Percentiles rank a stretch among this genome's conserved stretches.
Conservation (phyloP, 1,140 invertebrate species). For the Atopsyche davidsoni region DNA sequence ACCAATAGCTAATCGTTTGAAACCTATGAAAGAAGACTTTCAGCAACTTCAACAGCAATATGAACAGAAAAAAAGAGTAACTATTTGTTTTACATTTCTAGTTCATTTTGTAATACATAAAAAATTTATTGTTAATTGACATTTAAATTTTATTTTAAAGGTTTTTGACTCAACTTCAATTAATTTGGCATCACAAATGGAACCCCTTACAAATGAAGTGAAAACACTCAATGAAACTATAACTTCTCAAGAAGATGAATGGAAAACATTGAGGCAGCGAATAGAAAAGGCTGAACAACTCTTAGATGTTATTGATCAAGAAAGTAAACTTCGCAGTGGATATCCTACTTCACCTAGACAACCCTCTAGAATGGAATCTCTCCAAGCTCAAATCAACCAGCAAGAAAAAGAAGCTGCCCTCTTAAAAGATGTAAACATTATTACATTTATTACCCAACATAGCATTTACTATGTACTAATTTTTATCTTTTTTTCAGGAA, state of each 20-base stretch:
- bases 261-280: constrained; percentile 47
- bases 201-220: constrained; percentile 43
- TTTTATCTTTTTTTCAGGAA: constrained; percentile 33
- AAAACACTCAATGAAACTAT: constrained; percentile 41
- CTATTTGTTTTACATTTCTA: constrained; percentile 4
- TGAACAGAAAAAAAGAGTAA: constrained; percentile 44
- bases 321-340: constrained; percentile 43
- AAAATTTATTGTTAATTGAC: background rate
- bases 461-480: constrained; percentile 7
- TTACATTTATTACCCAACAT: background rate
- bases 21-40: constrained; percentile 45
- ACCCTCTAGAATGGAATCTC: constrained; percentile 43
- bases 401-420: constrained; percentile 40
- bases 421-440: constrained; percentile 40
- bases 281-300: constrained; percentile 48
- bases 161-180: constrained; percentile 46
- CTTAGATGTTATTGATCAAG: constrained; percentile 46
- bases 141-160: constrained; percentile 12
- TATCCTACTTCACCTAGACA: constrained; percentile 36
- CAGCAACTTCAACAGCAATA: constrained; percentile 46
- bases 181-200: constrained; percentile 48
- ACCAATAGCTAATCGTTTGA: constrained; percentile 43
- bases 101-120: background rate
- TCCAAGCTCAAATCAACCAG: constrained; percentile 41
- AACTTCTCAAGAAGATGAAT: constrained; percentile 46